These are phyloP conservation scores for Chaetorhynchus papuensis DNA, from an alignment of 2,113 vertebrate genomes.

Conservation along the genomic window DNA sequence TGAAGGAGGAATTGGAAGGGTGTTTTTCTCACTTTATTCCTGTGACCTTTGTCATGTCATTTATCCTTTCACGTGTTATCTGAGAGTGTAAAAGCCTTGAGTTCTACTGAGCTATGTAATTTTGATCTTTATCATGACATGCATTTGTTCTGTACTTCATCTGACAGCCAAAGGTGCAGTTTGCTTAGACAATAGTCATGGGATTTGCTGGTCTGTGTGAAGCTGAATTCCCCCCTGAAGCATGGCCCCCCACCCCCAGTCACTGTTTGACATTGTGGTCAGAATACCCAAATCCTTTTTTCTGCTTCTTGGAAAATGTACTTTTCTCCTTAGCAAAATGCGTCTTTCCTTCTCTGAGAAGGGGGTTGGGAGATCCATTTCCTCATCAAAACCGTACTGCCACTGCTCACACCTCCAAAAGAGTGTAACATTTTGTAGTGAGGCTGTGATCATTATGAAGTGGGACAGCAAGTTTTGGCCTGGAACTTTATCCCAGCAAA, in stretches of 20 bases:
- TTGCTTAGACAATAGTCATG: rapidly evolving
- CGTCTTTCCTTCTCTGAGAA: not conserved
- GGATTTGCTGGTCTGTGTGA: not conserved
- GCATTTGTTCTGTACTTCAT: not conserved
- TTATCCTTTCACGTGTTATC: not conserved
- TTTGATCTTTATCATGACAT: not conserved
- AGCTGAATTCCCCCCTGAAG: not conserved
- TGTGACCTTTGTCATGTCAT: not conserved
- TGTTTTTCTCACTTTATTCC: not conserved
- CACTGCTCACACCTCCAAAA: not conserved
- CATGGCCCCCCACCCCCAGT: not conserved
- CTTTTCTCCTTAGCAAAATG: not conserved
- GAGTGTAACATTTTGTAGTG: not conserved
- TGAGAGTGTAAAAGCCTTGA: not conserved
- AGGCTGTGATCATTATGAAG: not conserved
- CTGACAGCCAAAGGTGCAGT: not conserved
- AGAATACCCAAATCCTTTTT: not conserved
- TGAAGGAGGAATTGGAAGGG: not conserved
- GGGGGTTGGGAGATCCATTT: not conserved
- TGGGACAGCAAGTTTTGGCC: not conserved
- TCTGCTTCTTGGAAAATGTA: not conserved
- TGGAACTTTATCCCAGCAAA: not conserved
- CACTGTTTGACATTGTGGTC: not conserved
- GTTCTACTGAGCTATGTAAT: not conserved
- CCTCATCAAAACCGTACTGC: not conserved